A percentile compares a stretch with the other conserved stretches of the same genome.
These are phyloP conservation scores for Hucho hucho DNA, from an alignment of 2,113 vertebrate species.

Conservation along the genomic window DNA sequence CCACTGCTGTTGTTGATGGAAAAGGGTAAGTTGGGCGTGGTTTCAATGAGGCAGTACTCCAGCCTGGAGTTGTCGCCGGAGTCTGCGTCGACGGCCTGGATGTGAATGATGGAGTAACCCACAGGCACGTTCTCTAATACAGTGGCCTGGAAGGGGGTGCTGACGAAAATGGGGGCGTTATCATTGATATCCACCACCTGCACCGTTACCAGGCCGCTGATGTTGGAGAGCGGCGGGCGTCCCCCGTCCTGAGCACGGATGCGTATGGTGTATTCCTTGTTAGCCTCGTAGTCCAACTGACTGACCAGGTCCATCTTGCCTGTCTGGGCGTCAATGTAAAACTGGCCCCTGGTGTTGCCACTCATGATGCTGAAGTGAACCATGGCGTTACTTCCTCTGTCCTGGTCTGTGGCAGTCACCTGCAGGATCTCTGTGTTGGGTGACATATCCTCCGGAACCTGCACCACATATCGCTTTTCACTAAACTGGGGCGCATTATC, in stretches of 20 bases:
- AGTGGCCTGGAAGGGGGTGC: constrained; percentile 92
- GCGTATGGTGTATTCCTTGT: constrained; percentile 88
- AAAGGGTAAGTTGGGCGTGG: constrained; percentile 81
- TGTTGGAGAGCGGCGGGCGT: constrained; percentile 90
- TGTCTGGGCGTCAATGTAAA: constrained; percentile 92
- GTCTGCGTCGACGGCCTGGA: constrained; percentile 92
- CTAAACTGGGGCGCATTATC: constrained; percentile 94
- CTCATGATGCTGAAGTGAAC: constrained; percentile 98
- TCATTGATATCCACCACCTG: constrained; percentile 94
- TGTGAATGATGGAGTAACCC: constrained; percentile 92
- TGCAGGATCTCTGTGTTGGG: constrained; percentile 82
- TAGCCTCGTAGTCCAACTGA: constrained; percentile 89
- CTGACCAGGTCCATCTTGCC: constrained; percentile 88
- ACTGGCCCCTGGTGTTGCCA: constrained; percentile 91
- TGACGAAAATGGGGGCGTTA: constrained; percentile 93
- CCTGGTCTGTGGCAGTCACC: constrained; percentile 85
- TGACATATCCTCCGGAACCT: constrained; percentile 84
- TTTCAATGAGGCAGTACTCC: constrained; percentile 83
- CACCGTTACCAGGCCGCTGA: constrained; percentile 88
- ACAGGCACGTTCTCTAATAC: constrained; percentile 91
- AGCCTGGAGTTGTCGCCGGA: constrained; percentile 88
- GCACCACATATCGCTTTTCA: constrained; percentile 87
- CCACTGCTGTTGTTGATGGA: constrained; percentile 91
- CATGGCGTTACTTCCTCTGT: constrained; percentile 86
- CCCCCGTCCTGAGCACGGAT: constrained; percentile 92